Conservation (phyloP, 2,113 vertebrate species). For the Struthidea cinerea region DNA sequence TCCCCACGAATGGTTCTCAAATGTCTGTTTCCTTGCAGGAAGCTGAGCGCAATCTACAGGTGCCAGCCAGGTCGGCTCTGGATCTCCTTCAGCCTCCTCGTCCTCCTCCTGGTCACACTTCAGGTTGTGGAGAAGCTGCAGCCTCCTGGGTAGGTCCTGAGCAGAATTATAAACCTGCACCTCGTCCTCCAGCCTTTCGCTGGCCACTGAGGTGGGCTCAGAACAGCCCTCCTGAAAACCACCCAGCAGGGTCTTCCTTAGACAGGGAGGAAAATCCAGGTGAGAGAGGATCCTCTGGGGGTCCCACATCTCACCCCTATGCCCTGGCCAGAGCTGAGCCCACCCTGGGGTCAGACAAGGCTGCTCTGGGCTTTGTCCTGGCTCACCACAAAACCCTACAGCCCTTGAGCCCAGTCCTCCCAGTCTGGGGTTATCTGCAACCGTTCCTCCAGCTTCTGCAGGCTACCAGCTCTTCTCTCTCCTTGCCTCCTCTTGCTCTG, state of each 20-base stretch:
- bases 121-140: constrained; percentile 49
- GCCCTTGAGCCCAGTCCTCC: not conserved
- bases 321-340: not conserved
- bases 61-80: constrained; percentile 43
- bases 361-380: not conserved
- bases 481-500: not conserved
- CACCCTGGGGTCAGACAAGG: not conserved
- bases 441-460: not conserved
- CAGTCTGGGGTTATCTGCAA: not conserved
- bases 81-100: constrained; percentile 48
- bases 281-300: not conserved
- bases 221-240: not conserved
- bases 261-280: not conserved
- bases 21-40: constrained; percentile 1
- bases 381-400: not conserved
- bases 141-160: constrained; percentile 9
- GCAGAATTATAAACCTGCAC: not conserved
- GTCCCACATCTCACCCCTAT: not conserved
- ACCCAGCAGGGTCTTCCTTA: not conserved
- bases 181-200: rapidly evolving
- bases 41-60: constrained; percentile 22
- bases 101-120: constrained; percentile 23
- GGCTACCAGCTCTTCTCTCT: not conserved
- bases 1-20: not conserved
- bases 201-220: not conserved